Evolutionary conservation across 2,888 invertebrate genomes (phyloP).

Genomic region (Diarsia brunnea): DNA sequence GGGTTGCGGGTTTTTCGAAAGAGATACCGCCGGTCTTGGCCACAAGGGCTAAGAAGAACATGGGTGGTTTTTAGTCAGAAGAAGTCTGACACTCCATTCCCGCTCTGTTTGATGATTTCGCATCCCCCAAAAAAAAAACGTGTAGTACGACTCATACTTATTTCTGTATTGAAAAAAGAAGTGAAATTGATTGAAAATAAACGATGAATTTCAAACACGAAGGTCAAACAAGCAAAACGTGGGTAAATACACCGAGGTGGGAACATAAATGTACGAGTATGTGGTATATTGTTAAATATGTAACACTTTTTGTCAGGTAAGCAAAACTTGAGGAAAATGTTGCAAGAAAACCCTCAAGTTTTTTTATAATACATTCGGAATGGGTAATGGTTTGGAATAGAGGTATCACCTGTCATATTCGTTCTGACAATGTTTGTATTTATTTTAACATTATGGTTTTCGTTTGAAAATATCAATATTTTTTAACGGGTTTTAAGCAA

Average conservation of each 20-base stretch:
- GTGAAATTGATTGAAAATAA: not conserved
- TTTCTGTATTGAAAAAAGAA: too few relatives aligned
- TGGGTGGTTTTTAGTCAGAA: too few relatives aligned
- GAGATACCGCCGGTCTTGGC: too few relatives aligned
- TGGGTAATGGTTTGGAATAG: constrained; percentile 14
- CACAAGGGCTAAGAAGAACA: too few relatives aligned
- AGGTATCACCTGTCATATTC: constrained; percentile 13
- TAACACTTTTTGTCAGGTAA: constrained; percentile 32
- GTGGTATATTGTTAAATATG: constrained; percentile 31
- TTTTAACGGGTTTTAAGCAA: not conserved
- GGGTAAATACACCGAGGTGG: not conserved
- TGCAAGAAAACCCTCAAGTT: constrained; percentile 21
- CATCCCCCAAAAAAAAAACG: too few relatives aligned
- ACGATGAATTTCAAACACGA: not conserved
- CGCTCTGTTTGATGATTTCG: too few relatives aligned
- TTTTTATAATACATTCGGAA: constrained; percentile 39
- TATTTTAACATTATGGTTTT: not conserved
- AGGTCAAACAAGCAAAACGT: not conserved
- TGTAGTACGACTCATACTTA: too few relatives aligned
- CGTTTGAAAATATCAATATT: not conserved
- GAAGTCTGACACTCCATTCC: too few relatives aligned
- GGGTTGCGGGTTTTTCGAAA: too few relatives aligned
- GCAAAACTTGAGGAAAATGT: constrained; percentile 51
- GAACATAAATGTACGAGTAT: not conserved
- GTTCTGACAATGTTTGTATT: constrained; percentile 4